Evolutionary conservation across 2,888 invertebrate genomes (phyloP).

Genomic region (Osmoderma eremita): DNA sequence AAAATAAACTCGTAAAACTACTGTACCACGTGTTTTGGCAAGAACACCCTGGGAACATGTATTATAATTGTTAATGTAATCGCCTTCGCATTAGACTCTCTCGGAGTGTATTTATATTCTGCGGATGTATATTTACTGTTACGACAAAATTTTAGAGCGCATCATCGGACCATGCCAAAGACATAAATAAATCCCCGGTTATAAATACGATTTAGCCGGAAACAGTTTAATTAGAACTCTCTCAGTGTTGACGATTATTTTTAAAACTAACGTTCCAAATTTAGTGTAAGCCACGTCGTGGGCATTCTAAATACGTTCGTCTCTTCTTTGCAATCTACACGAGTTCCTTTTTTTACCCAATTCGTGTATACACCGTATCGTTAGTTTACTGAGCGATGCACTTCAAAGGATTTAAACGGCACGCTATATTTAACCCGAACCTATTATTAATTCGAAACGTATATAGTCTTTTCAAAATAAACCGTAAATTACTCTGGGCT

Average conservation of each 20-base stretch:
- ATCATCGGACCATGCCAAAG: conserved; percentile 20
- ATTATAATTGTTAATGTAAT: conserved; percentile 17
- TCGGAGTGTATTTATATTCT: conserved; percentile 1
- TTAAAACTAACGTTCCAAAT: conserved; percentile 33
- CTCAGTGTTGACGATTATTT: conserved; percentile 33
- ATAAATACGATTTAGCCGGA: conserved; percentile 35
- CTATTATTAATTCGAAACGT: conserved; percentile 34
- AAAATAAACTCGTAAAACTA: background rate
- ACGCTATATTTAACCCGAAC: conserved; percentile 29
- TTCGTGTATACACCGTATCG: background rate
- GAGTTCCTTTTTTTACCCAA: conserved; percentile 18
- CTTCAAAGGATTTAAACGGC: conserved; percentile 29
- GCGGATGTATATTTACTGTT: conserved; percentile 20
- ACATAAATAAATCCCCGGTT: conserved; percentile 25
- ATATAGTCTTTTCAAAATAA: conserved; percentile 38
- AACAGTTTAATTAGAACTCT: conserved; percentile 36
- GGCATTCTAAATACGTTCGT: conserved; percentile 30
- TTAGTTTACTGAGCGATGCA: background rate
- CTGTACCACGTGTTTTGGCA: conserved; percentile 12
- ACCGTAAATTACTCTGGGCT: conserved; percentile 25
- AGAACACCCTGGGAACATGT: background rate
- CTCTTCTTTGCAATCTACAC: conserved; percentile 17
- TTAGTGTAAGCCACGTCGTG: conserved; percentile 32
- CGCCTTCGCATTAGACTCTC: background rate
- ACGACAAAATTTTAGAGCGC: background rate